A percentile compares a stretch with the other conserved stretches of the same genome.
phyloP scores from a whole-genome alignment of 1,140 invertebrate species.

The Calephelis virginiensis region DNA sequence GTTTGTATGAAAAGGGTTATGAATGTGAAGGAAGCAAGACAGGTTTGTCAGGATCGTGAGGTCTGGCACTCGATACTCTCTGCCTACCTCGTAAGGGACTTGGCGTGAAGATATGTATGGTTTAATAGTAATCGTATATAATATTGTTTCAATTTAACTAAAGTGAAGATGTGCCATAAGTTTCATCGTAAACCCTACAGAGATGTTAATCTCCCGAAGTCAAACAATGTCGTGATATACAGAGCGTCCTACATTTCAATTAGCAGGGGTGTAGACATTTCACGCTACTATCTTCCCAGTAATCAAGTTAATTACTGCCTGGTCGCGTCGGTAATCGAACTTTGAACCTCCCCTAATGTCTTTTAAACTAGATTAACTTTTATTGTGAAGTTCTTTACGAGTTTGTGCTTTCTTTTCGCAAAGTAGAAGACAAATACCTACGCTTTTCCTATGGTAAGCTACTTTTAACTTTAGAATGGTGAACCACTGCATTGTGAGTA shows the following conservation, averaged over 20 bases:
- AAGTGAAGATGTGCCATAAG: constrained; percentile 5
- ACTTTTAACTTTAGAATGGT: too few species aligned
- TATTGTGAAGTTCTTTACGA: constrained; percentile 17
- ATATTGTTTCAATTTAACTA: background rate
- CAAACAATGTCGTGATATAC: constrained; percentile 35
- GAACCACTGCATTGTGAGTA: too few species aligned
- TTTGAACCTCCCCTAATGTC: constrained; percentile 30
- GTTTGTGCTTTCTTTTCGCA: too few species aligned
- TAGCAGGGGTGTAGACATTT: constrained; percentile 46
- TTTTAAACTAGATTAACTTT: constrained; percentile 44
- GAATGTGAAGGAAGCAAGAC: too few species aligned
- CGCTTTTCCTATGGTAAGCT: too few species aligned
- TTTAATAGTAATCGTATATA: too few species aligned
- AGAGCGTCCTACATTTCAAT: constrained; percentile 55
- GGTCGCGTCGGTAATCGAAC: constrained; percentile 39
- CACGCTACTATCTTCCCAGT: constrained; percentile 49
- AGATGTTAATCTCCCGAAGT: constrained; percentile 32
- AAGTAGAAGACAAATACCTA: too few species aligned
- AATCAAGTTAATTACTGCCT: constrained; percentile 55
- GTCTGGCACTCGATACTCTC: too few species aligned
- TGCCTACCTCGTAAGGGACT: too few species aligned
- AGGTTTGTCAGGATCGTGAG: too few species aligned
- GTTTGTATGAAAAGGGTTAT: too few species aligned
- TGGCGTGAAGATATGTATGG: too few species aligned
- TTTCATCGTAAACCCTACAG: constrained; percentile 21